These are phyloP conservation scores for Motacilla tschutschensis DNA, from an alignment of 2,113 vertebrate species.

Conservation along the genomic window DNA sequence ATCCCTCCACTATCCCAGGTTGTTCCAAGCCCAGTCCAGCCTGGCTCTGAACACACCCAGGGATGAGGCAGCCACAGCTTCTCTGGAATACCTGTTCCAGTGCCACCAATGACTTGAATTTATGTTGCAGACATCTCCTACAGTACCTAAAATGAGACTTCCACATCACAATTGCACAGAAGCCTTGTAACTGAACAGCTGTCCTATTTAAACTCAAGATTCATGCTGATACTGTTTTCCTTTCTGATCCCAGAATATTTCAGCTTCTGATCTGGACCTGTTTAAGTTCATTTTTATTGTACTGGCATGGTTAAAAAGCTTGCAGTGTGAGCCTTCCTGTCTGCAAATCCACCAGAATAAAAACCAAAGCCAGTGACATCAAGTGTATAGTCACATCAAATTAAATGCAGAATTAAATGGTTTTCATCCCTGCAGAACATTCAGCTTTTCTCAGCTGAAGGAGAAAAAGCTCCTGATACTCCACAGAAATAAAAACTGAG, in stretches of 20 bases:
- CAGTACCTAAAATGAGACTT: neutral
- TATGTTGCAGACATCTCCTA: neutral
- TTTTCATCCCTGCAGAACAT: slow-evolving; percentile 11
- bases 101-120: neutral
- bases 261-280: neutral
- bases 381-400: neutral
- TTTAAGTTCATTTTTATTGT: slow-evolving; percentile 31
- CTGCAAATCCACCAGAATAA: slow-evolving; percentile 34
- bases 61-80: neutral
- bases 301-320: neutral
- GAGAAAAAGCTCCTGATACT: slow-evolving; percentile 8
- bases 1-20: neutral
- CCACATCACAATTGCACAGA: neutral
- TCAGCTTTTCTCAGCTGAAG: neutral
- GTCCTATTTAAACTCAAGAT: neutral
- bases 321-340: neutral
- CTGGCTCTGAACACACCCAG: neutral
- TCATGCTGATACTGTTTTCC: fast-evolving
- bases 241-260: neutral
- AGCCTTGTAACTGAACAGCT: neutral
- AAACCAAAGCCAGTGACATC: neutral
- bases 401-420: slow-evolving; percentile 7
- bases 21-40: neutral
- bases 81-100: neutral
- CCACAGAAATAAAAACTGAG: slow-evolving; percentile 3